phyloP scores from a whole-genome alignment of 2,888 invertebrate genomes.

The Drosophila yooni region DNA sequence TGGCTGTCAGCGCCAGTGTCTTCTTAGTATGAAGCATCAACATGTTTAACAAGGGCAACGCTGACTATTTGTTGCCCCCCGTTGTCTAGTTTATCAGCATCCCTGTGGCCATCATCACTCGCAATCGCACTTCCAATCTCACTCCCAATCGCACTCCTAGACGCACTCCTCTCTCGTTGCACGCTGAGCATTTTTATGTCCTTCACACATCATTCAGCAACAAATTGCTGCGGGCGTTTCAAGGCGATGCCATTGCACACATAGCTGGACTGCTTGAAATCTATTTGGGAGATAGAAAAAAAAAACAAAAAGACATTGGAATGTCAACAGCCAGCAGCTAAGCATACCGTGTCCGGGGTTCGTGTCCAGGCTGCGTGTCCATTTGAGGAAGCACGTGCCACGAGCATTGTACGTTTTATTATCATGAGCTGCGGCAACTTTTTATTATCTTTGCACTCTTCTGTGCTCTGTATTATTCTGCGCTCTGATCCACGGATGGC shows the following conservation, averaged over 20 bases:
- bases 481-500: constrained; percentile 36
- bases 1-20: constrained; percentile 42
- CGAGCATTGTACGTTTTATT: constrained; percentile 74
- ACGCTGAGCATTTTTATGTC: constrained; percentile 70
- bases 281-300: constrained; percentile 64
- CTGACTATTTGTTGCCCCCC: constrained; percentile 57
- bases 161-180: constrained; percentile 10
- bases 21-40: constrained; percentile 58
- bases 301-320: constrained; percentile 26
- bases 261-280: constrained; percentile 62
- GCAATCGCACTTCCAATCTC: constrained; percentile 7
- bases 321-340: constrained; percentile 69
- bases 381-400: constrained; percentile 74
- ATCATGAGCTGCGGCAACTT: constrained; percentile 76
- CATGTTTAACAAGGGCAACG: constrained; percentile 59
- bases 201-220: constrained; percentile 81
- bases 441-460: constrained; percentile 68
- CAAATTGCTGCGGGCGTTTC: constrained; percentile 79
- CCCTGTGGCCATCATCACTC: background rate
- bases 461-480: constrained; percentile 2
- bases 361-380: constrained; percentile 76
- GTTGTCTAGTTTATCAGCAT: constrained; percentile 63
- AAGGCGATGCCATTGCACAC: constrained; percentile 44
- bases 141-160: constrained; percentile 5
- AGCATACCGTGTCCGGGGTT: constrained; percentile 44